Percentiles rank a stretch among this genome's conserved stretches.
These are phyloP conservation scores for Propsilocerus akamusi DNA, from an alignment of 1,140 invertebrate species.

Conservation along the genomic window DNA sequence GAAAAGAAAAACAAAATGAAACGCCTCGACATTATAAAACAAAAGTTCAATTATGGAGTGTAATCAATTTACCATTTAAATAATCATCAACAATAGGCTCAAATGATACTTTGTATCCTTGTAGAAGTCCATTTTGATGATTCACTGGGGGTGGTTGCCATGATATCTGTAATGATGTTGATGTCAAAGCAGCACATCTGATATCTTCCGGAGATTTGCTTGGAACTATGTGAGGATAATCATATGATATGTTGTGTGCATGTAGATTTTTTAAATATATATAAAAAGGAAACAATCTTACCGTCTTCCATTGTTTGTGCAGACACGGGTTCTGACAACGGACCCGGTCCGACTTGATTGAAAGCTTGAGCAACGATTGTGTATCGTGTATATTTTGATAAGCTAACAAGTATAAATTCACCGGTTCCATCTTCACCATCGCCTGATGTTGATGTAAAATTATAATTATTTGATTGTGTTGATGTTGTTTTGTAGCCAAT, in stretches of 20 bases:
- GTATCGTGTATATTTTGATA: conserved; percentile 63
- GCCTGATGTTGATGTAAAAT: conserved; percentile 46
- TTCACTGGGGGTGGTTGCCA: conserved; percentile 66
- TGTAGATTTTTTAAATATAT: not conserved
- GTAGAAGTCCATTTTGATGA: conserved; percentile 58
- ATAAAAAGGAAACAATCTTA: conserved; percentile 19
- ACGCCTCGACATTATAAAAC: not conserved
- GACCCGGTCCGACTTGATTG: conserved; percentile 68
- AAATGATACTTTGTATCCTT: conserved; percentile 63
- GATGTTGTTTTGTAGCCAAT: conserved; percentile 28
- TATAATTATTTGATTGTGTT: conserved; percentile 28
- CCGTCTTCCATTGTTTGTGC: conserved; percentile 70
- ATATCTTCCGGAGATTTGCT: conserved; percentile 53
- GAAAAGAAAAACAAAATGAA: conserved; percentile 6
- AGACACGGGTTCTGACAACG: conserved; percentile 48
- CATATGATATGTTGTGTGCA: not conserved
- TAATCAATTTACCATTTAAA: conserved; percentile 13
- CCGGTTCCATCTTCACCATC: conserved; percentile 46
- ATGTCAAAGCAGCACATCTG: conserved; percentile 46
- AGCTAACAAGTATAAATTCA: conserved; percentile 38
- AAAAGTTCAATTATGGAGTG: not conserved
- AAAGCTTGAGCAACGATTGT: conserved; percentile 67
- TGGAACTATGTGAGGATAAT: conserved; percentile 33
- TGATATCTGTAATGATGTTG: conserved; percentile 57
- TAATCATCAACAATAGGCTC: conserved; percentile 36